These are phyloP conservation scores for Aix galericulata DNA, from an alignment of 2,113 vertebrate genomes.

Conservation along the genomic window DNA sequence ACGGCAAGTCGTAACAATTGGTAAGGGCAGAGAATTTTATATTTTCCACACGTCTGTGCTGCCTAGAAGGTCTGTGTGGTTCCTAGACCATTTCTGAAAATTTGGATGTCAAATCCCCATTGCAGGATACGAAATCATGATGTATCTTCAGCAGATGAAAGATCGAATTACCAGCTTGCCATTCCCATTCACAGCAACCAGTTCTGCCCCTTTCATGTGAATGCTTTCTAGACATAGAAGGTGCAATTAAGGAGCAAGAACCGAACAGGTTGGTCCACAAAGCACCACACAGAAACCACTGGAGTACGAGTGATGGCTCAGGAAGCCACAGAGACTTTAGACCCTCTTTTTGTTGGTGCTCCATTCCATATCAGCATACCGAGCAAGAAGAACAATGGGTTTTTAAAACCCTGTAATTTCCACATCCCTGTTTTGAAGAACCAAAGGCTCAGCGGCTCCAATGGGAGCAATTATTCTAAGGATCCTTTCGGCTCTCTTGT, in stretches of 20 bases:
- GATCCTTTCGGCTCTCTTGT: background rate
- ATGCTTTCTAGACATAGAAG: fast-evolving
- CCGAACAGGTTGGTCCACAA: background rate
- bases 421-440: background rate
- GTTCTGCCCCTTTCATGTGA: background rate
- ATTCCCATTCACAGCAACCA: background rate
- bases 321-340: background rate
- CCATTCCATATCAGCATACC: background rate
- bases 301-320: background rate
- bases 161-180: background rate
- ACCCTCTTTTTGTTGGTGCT: background rate
- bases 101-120: background rate
- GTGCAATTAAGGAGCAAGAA: background rate
- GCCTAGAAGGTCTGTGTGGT: background rate
- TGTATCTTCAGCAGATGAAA: background rate
- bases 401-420: background rate
- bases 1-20: background rate
- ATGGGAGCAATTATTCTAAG: background rate
- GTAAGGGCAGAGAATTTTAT: background rate
- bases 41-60: background rate
- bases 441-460: background rate
- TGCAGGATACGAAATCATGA: background rate
- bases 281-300: background rate
- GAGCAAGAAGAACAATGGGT: background rate
- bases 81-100: background rate